These are phyloP conservation scores for Metopolophium dirhodum DNA, from an alignment of 1,140 invertebrate species.

Conservation along the genomic window DNA sequence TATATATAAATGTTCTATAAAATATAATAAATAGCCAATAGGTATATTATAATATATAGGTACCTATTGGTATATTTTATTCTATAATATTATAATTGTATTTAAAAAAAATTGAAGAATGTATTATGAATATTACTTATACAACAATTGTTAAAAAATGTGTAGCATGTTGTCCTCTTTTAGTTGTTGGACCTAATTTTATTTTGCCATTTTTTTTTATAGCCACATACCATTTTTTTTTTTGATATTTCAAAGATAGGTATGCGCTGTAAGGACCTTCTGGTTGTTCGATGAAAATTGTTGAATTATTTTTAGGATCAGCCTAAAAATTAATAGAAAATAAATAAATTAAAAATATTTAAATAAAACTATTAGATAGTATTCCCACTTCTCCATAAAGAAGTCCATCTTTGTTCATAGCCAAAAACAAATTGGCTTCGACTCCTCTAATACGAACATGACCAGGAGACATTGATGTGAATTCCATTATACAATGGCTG, in stretches of 20 bases:
- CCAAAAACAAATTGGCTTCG: constrained; percentile 69
- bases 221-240: constrained; percentile 71
- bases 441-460: constrained; percentile 69
- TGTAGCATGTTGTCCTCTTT: constrained; percentile 70
- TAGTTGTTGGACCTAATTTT: constrained; percentile 69
- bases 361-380: not conserved
- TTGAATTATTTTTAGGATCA: constrained; percentile 66
- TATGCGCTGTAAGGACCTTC: constrained; percentile 69
- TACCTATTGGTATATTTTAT: not conserved
- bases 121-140: not conserved
- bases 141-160: constrained; percentile 67
- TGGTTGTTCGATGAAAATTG: constrained; percentile 69
- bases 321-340: constrained; percentile 62
- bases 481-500: constrained; percentile 65
- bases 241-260: constrained; percentile 68
- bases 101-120: not conserved
- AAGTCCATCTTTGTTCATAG: constrained; percentile 70
- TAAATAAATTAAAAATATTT: constrained; percentile 46
- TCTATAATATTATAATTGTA: not conserved
- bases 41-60: not conserved
- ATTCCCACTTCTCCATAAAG: constrained; percentile 70
- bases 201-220: constrained; percentile 71
- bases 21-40: not conserved
- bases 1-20: not conserved
- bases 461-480: constrained; percentile 65